Percentiles rank a stretch among this genome's conserved stretches.
Evolutionary conservation across 37 sponge, comb jelly and placozoan species (phyloP).

Genomic region (Bolinopsis microptera): DNA sequence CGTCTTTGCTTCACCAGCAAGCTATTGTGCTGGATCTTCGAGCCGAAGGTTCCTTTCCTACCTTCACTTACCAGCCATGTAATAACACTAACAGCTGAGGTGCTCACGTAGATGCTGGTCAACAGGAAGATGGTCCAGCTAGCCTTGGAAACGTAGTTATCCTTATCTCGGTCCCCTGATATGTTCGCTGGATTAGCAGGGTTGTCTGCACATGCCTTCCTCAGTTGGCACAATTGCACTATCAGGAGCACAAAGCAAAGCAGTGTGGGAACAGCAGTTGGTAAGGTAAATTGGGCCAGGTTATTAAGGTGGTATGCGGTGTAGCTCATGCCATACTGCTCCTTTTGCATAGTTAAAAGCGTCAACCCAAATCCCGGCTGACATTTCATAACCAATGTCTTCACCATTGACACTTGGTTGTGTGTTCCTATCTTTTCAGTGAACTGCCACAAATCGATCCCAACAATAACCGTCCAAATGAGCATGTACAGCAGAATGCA

Average conservation of each 20-base stretch:
- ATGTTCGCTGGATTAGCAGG: too few relatives aligned
- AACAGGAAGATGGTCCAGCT: not conserved
- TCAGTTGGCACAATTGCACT: not conserved
- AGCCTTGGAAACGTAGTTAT: not conserved
- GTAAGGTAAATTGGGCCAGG: not conserved
- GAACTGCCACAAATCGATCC: not conserved
- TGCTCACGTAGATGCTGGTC: not conserved
- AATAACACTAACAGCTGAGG: not conserved
- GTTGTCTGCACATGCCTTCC: too few relatives aligned
- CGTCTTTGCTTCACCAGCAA: not conserved
- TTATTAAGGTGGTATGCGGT: not conserved
- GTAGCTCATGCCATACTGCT: not conserved
- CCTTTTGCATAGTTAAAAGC: not conserved
- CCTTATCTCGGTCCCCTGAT: not conserved
- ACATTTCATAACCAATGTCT: not conserved
- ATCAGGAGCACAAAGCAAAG: not conserved
- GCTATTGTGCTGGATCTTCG: not conserved
- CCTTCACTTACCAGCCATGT: not conserved
- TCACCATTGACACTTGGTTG: not conserved
- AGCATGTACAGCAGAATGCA: not conserved
- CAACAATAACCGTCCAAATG: not conserved
- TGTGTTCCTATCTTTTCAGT: not conserved
- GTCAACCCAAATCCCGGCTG: not conserved
- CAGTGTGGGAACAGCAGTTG: not conserved
- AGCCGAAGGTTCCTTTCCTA: not conserved